A percentile compares a stretch with the other conserved stretches of the same genome.
Conservation (phyloP, 1,140 invertebrate species). For the Colletes latitarsis region DNA sequence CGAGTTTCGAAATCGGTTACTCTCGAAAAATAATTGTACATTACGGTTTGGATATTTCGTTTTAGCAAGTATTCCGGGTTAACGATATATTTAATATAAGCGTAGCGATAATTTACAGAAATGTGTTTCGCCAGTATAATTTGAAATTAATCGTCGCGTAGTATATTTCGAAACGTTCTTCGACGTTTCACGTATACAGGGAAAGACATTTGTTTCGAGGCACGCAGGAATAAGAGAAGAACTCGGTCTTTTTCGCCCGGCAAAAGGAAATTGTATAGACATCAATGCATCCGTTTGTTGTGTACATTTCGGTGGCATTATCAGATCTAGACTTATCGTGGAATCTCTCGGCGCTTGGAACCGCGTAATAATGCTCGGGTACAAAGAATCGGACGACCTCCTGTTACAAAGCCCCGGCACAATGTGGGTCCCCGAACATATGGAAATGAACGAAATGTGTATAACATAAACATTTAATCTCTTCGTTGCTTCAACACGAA, state of each 20-base stretch:
- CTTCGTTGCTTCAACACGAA: conserved; percentile 39
- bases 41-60: too few relatives aligned
- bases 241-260: not conserved
- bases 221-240: too few relatives aligned
- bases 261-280: not conserved
- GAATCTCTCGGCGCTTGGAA: conserved; percentile 68
- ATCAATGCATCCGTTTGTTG: conserved; percentile 28
- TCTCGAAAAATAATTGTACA: too few relatives aligned
- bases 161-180: too few relatives aligned
- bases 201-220: too few relatives aligned
- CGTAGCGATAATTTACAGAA: too few relatives aligned
- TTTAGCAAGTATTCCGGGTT: too few relatives aligned
- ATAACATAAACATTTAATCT: conserved; percentile 72
- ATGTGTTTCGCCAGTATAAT: too few relatives aligned
- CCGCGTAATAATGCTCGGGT: conserved; percentile 63
- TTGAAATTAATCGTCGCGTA: too few relatives aligned
- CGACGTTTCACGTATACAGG: too few relatives aligned
- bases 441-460: conserved; percentile 65
- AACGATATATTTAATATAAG: too few relatives aligned
- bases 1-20: too few relatives aligned
- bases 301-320: conserved; percentile 47
- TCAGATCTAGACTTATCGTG: conserved; percentile 56
- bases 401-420: conserved; percentile 67
- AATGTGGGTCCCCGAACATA: conserved; percentile 63
- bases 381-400: conserved; percentile 66